Percentiles rank a stretch among this genome's conserved stretches.
phyloP scores from a whole-genome alignment of 2,113 vertebrate species.

The Bos javanicus region DNA sequence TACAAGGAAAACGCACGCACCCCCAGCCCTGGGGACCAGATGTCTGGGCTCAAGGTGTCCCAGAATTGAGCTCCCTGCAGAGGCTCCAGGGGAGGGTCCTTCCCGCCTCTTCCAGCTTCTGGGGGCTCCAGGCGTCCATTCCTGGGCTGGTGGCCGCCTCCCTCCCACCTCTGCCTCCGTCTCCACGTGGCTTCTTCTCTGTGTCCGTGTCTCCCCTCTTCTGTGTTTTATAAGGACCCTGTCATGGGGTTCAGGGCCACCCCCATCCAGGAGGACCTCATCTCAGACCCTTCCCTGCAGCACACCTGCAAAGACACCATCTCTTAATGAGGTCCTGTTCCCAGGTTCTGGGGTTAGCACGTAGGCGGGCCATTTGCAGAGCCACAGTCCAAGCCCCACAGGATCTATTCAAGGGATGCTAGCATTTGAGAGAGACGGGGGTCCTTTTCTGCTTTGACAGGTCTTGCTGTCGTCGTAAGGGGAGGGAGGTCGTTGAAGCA shows the following conservation, averaged over 20 bases:
- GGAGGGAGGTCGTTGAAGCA: not conserved
- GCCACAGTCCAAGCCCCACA: accelerated
- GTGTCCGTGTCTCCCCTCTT: not conserved
- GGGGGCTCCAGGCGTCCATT: accelerated
- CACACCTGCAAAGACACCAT: accelerated
- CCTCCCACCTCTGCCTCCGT: accelerated
- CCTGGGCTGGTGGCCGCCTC: not conserved
- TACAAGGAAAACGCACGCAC: accelerated
- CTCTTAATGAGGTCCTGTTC: too few species aligned
- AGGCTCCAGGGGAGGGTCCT: not conserved
- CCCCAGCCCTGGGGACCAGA: not conserved
- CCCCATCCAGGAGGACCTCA: not conserved
- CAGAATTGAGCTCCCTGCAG: not conserved
- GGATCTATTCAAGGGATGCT: not conserved
- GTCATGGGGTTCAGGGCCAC: not conserved
- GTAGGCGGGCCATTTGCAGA: accelerated
- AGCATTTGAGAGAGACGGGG: not conserved
- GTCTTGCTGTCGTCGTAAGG: not conserved
- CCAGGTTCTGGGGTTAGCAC: not conserved
- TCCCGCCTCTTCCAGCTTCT: accelerated
- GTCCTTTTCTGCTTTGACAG: not conserved
- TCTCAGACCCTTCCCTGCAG: not conserved
- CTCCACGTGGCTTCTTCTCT: not conserved
- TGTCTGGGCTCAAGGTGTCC: accelerated
- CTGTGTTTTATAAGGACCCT: not conserved